Base-by-base conservation (phyloP, 37 sponge, comb jelly and placozoan genomes). In the Aplysina aerophoba region DNA sequence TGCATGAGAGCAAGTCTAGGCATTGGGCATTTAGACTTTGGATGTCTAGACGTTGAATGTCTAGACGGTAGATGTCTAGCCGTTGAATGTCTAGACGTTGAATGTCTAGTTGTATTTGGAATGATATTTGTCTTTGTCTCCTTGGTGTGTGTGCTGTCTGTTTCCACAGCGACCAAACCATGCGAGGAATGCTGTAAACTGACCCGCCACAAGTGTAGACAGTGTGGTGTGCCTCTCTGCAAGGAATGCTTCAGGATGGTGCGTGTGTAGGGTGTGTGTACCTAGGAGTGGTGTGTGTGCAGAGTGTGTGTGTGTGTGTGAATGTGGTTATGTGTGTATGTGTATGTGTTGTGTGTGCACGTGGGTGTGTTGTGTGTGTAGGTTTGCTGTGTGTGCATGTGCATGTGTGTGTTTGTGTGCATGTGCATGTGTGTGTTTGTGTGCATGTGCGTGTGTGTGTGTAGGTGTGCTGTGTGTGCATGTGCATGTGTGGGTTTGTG, bases 181-280 rank as follows among this genome's bases (percentile, higher is more conserved):
- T 75, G 78, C 12, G 78, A 75, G 54, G 37, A 75, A n/a, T 75
- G 78, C 41, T 4, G 25, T 19, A 40, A 24, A 22, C 22, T 24
- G 15, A 75, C 78, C 4, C 78, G 37, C 12, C 78, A 75, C 24
- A 75, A 75, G 78, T 75, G 78, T 41, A 5, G 37, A 54, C 78
- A 75, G 78, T 75, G 78, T 41, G 53, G 38, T 40, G 78, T 75
- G 1, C 78, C 78, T 36, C 54, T 75, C 17, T 75, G 78, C 53
- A 75, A 41, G 53, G 54, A 75, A 24, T 75, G 78, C 14, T 75
- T 75, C 54, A 31, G 54, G 1, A 0, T 75, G 78, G 78, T 27
- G n/a, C 17, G 59, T 15, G 17, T 17, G 15, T 20, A 20, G 59
- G 59, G 17, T 20, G 15, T 20, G 59, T 57, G 59, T 57, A 20